Base-by-base conservation (phyloP, 1,140 invertebrate genomes). In the Homalodisca vitripennis region DNA sequence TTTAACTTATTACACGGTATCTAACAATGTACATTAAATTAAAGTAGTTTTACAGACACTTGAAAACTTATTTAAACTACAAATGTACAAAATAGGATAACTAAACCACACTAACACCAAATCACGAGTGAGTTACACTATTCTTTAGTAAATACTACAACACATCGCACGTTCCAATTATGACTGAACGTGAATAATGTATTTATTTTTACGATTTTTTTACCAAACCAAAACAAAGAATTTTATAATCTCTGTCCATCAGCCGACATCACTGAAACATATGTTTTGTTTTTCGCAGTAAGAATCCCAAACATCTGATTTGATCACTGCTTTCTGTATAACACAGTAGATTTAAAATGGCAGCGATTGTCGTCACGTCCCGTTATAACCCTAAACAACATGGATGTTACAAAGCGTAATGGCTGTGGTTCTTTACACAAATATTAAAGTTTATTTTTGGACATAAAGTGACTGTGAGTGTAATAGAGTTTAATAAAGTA, bases 381-480 rank as follows among this genome's bases (percentile, higher is more conserved):
- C 68, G 68, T 69, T 69, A 69, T 69, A 57, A 69, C n/a, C 30
- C 41, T 30, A 69, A 69, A 69, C 68, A 69, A 69, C 68, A 69
- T 69, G 68, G 68, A 68, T 41, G 68, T 63, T n/a, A n/a, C n/a
- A 24, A 29, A 63, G 41, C 34, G 41, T 46, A 66, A 66, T 66
- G 63, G 63, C 41, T 60, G 55, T 60, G 27, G 55, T 29, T 41
- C 34, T n/a, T n/a, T n/a, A n/a, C n/a, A n/a, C n/a, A n/a, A n/a
- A n/a, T n/a, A n/a, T n/a, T n/a, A n/a, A n/a, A n/a, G n/a, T n/a
- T n/a, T n/a, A n/a, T n/a, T n/a, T n/a, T n/a, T n/a, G n/a, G n/a
- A n/a, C n/a, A n/a, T n/a, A n/a, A n/a, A n/a, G n/a, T n/a, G n/a
- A n/a, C n/a, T n/a, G n/a, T n/a, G n/a, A n/a, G n/a, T n/a, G n/a